A percentile compares a stretch with the other conserved stretches of the same genome.
These are phyloP conservation scores for Rhodophaea formosa DNA, from an alignment of 2,888 invertebrate genomes.

Conservation along the genomic window DNA sequence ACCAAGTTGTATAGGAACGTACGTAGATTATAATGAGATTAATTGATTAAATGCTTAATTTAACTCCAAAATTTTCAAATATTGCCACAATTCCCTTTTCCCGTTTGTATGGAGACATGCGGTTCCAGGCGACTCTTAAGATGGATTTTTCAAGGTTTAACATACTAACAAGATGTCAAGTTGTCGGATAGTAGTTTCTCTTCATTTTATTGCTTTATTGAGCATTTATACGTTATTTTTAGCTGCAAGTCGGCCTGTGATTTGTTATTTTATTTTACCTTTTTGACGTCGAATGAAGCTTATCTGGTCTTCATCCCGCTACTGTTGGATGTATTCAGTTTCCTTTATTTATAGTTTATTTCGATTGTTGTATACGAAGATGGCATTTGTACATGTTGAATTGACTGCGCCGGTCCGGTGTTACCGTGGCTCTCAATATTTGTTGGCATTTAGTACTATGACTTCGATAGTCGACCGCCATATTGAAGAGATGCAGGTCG, in stretches of 20 bases:
- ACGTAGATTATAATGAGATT: too few species aligned
- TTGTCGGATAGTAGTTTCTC: not conserved
- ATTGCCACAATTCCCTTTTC: too few species aligned
- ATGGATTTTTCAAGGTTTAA: too few species aligned
- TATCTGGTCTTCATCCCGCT: not conserved
- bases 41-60: too few species aligned
- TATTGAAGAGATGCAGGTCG: not conserved
- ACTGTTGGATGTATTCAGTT: not conserved
- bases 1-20: too few species aligned
- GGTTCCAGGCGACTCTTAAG: too few species aligned
- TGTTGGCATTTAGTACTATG: not conserved
- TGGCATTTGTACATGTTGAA: not conserved
- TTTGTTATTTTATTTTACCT: not conserved
- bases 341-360: not conserved
- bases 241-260: not conserved
- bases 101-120: too few species aligned
- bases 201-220: not conserved
- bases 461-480: not conserved
- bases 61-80: too few species aligned
- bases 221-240: not conserved
- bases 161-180: not conserved
- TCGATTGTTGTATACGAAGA: not conserved
- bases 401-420: not conserved
- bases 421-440: not conserved
- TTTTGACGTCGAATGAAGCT: slow-evolving; percentile 1